phyloP scores from a whole-genome alignment of 2,888 invertebrate species.

The Latheticus oryzae region DNA sequence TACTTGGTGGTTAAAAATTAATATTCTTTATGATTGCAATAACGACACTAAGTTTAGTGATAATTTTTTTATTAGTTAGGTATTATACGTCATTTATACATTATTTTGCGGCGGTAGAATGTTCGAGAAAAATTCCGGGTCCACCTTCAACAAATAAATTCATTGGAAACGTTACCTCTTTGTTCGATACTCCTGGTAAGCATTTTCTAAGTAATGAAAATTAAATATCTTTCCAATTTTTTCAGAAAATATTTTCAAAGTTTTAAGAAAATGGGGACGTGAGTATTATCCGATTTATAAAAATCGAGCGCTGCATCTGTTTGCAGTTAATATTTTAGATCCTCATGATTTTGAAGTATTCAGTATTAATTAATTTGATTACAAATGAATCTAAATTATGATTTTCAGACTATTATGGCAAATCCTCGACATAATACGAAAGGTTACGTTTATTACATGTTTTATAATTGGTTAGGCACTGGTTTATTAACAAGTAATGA shows the following conservation, averaged over 20 bases:
- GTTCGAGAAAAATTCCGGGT: conserved; percentile 3
- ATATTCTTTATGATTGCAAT: too few species aligned
- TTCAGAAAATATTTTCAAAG: conserved; percentile 11
- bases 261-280: conserved; percentile 4
- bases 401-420: conserved; percentile 5
- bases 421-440: conserved; percentile 2
- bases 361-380: too few species aligned
- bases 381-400: too few species aligned
- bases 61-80: too few species aligned
- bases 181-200: conserved; percentile 4
- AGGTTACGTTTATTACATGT: conserved; percentile 51
- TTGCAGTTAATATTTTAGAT: neutral
- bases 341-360: conserved; percentile 4
- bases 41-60: too few species aligned
- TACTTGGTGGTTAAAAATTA: too few species aligned
- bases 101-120: too few species aligned
- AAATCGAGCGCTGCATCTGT: neutral
- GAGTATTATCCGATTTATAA: conserved; percentile 4
- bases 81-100: too few species aligned
- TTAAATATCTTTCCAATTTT: too few species aligned
- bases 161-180: neutral
- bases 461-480: conserved; percentile 60
- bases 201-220: too few species aligned
- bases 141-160: neutral
- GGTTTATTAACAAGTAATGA: conserved; percentile 62